These are phyloP conservation scores for Corythornis vintsioides DNA, from an alignment of 2,113 vertebrate species.

Conservation along the genomic window DNA sequence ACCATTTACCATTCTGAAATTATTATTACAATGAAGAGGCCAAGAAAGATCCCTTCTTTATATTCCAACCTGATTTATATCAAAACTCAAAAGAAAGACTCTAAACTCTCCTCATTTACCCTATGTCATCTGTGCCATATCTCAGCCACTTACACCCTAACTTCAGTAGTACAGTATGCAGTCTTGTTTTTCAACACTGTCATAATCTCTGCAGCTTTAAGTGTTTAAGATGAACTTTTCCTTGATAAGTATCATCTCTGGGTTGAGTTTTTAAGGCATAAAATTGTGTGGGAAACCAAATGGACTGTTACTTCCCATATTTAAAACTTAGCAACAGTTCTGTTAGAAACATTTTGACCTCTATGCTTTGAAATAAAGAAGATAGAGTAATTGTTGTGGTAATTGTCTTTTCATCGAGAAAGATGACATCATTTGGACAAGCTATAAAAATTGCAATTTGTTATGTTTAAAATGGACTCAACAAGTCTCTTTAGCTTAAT, in stretches of 20 bases:
- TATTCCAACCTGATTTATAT: not conserved
- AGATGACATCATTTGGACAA: not conserved
- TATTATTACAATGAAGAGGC: not conserved
- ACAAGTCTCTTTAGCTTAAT: not conserved
- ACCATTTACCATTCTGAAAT: not conserved
- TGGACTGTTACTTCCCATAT: not conserved
- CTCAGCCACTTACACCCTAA: not conserved
- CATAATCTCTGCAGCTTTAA: not conserved
- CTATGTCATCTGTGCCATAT: too few relatives aligned
- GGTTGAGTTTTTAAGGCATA: not conserved
- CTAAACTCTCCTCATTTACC: not conserved
- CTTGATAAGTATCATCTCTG: not conserved
- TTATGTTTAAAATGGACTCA: not conserved
- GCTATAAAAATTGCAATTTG: not conserved
- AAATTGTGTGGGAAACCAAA: not conserved
- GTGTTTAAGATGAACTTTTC: not conserved
- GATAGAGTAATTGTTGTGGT: not conserved
- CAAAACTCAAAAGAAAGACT: not conserved
- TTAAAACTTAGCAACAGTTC: not conserved
- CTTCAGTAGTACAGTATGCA: not conserved
- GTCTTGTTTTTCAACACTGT: not conserved
- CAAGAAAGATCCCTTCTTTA: not conserved
- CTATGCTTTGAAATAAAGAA: not conserved
- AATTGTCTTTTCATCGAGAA: not conserved
- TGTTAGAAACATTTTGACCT: not conserved